phyloP scores from a whole-genome alignment of 2,888 invertebrate genomes.

The Heteropelma amictum region DNA sequence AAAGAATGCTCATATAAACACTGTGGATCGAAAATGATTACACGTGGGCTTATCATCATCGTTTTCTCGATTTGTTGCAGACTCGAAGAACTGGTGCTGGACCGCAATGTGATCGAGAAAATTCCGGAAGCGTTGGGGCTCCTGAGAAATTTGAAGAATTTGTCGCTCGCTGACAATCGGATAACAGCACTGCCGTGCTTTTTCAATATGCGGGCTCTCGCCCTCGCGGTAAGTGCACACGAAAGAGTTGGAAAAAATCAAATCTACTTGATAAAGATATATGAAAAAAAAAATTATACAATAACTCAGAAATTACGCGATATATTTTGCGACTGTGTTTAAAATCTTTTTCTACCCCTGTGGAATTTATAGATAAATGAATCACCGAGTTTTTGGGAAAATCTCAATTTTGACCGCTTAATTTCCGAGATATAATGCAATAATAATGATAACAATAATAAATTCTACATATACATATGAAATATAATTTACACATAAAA shows the following conservation, averaged over 20 bases:
- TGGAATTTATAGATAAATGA: neutral
- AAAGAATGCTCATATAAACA: too few relatives aligned
- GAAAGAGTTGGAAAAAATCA: too few relatives aligned
- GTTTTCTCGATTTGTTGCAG: constrained; percentile 81
- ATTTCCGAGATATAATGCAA: neutral
- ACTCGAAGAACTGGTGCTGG: constrained; percentile 85
- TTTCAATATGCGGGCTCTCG: constrained; percentile 80
- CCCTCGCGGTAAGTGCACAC: constrained; percentile 79
- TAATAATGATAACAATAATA: neutral
- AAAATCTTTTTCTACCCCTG: neutral
- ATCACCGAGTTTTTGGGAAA: neutral
- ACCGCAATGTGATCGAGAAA: constrained; percentile 85
- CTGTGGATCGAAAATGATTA: too few relatives aligned
- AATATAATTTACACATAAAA: too few relatives aligned
- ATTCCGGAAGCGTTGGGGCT: constrained; percentile 82
- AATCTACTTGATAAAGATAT: too few relatives aligned
- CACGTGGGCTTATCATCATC: too few relatives aligned
- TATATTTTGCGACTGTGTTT: too few relatives aligned
- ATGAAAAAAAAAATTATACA: too few relatives aligned
- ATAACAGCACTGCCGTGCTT: constrained; percentile 79
- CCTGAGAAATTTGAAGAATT: constrained; percentile 81
- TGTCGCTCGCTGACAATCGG: constrained; percentile 82
- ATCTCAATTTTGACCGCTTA: neutral
- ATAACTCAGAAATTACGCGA: too few relatives aligned
- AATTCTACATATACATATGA: too few relatives aligned